Percentiles rank a stretch among this genome's conserved stretches.
Evolutionary conservation across 2,888 invertebrate genomes (phyloP).

Genomic region (Cetonia aurata): DNA sequence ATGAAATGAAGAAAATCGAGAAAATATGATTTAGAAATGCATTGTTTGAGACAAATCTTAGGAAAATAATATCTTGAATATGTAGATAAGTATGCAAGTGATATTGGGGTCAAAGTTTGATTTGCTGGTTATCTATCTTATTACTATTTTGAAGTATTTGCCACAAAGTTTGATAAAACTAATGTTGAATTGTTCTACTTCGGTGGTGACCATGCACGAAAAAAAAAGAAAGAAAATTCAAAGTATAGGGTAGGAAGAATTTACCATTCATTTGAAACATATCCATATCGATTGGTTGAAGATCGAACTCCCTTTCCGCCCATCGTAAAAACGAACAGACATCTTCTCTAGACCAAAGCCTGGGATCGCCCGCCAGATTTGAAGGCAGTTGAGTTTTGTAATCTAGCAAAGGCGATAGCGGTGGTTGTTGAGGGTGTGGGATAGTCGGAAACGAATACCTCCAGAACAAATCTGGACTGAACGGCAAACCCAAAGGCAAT

Average conservation of each 20-base stretch:
- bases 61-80: too few relatives aligned
- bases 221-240: too few relatives aligned
- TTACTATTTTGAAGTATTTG: too few relatives aligned
- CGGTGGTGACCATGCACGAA: background rate
- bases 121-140: too few relatives aligned
- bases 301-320: constrained; percentile 92
- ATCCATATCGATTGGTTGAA: constrained; percentile 92
- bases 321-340: constrained; percentile 89
- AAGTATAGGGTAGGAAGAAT: constrained; percentile 48
- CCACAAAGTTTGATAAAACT: too few relatives aligned
- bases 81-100: too few relatives aligned
- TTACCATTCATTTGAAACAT: constrained; percentile 96
- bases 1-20: too few relatives aligned
- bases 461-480: constrained; percentile 89
- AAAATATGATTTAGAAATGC: too few relatives aligned
- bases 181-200: background rate
- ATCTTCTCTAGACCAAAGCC: constrained; percentile 92
- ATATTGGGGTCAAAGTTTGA: too few relatives aligned
- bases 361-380: constrained; percentile 87
- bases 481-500: constrained; percentile 81
- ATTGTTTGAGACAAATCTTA: too few relatives aligned
- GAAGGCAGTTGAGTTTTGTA: constrained; percentile 89
- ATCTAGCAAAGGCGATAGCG: constrained; percentile 81
- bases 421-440: constrained; percentile 72
- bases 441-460: constrained; percentile 85